Conservation (phyloP, 2,888 invertebrate species). For the Nephrotoma appendiculata region DNA sequence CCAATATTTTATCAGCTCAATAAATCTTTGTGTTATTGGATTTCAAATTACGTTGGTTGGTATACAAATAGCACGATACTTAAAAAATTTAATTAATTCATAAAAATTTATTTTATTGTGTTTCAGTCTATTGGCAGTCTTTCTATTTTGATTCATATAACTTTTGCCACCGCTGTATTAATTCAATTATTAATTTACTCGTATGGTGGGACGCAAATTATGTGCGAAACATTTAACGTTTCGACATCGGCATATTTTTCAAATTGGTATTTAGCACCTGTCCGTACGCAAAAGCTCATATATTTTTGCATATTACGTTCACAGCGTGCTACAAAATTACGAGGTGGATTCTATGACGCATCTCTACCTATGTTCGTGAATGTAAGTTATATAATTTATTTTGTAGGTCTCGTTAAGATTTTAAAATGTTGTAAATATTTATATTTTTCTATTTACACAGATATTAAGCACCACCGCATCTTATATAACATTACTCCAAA, state of each 20-base stretch:
- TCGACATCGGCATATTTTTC: neutral
- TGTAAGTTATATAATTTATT: neutral
- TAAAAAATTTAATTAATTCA: neutral
- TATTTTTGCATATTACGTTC: conserved; percentile 1
- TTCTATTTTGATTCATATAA: neutral
- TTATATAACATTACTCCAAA: neutral
- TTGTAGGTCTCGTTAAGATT: neutral
- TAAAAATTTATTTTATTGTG: neutral
- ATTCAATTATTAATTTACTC: conserved; percentile 7
- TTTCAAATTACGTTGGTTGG: conserved; percentile 4
- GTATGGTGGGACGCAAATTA: conserved; percentile 6
- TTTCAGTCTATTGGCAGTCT: neutral
- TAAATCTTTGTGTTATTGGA: conserved; percentile 7
- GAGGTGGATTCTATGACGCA: neutral
- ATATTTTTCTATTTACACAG: neutral
- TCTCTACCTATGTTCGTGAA: neutral
- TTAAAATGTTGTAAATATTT: neutral
- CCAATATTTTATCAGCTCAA: conserved; percentile 5
- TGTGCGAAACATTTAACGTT: neutral
- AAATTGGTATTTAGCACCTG: neutral
- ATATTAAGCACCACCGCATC: neutral
- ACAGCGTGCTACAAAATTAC: neutral
- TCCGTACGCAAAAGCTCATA: neutral
- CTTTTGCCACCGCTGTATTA: neutral
- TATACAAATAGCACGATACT: neutral